Conservation (phyloP, 2,888 invertebrate genomes). For the Hemicrepidius hirtus region DNA sequence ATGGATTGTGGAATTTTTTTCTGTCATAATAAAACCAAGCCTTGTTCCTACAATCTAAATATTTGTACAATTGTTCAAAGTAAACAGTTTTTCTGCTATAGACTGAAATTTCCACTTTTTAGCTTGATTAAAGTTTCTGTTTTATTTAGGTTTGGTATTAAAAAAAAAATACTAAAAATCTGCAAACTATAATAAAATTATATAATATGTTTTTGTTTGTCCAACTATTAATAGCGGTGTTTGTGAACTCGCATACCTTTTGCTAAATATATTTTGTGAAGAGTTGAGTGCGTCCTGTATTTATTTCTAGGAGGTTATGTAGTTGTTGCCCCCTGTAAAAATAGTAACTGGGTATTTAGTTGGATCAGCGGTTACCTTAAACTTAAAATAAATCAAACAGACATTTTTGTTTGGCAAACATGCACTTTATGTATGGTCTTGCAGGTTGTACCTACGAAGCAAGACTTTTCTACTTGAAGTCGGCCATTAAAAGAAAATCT, state of each 20-base stretch:
- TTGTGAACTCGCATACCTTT: slow-evolving; percentile 43
- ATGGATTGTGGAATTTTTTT: too few relatives aligned
- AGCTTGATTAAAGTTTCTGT: background rate
- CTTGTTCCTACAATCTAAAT: too few relatives aligned
- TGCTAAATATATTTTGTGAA: slow-evolving; percentile 42
- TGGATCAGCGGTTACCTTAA: background rate
- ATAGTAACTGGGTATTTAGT: slow-evolving; percentile 5
- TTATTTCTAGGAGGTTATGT: slow-evolving; percentile 30
- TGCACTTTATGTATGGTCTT: too few relatives aligned
- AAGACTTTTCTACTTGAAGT: too few relatives aligned
- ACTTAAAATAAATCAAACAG: background rate
- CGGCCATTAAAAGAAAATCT: too few relatives aligned
- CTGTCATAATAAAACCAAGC: too few relatives aligned
- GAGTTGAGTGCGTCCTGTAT: slow-evolving; percentile 25
- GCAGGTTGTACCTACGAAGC: too few relatives aligned
- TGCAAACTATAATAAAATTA: slow-evolving; percentile 27
- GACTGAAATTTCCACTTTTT: too few relatives aligned
- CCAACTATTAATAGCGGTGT: slow-evolving; percentile 43
- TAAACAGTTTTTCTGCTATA: too few relatives aligned
- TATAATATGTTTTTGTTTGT: slow-evolving; percentile 43
- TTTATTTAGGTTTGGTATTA: too few relatives aligned
- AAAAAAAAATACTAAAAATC: slow-evolving; percentile 5
- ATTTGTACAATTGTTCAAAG: too few relatives aligned
- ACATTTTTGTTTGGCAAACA: too few relatives aligned
- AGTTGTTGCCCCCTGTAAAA: slow-evolving; percentile 27